Evolutionary conservation across 2,888 invertebrate species (phyloP), one percentile per base, ranked within the genome.

Genomic region (Sthenelais limicola): DNA sequence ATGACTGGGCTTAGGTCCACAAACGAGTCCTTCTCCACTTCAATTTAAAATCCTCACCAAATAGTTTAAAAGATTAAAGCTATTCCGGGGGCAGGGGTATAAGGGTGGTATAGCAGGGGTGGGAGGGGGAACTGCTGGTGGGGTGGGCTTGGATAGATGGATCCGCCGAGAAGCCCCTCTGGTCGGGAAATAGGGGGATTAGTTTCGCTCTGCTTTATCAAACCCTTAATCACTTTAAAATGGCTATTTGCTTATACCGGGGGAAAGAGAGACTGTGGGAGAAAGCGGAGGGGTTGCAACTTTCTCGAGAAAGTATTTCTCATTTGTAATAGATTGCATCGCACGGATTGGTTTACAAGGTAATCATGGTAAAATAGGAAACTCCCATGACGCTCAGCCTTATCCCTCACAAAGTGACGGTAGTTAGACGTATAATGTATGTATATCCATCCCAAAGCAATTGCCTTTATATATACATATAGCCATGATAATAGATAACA

Each of bases 21-120:
- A 56, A 56, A 56, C 56, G 56, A 56, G 56, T 26, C 26, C 38
- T 24, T 62, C 35, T 62, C 38, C 35, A 62, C 21, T 35, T 62
- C 62, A 62, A 62, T 62, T 62, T 62, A 62, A 62, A 62, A 62
- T 62, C 62, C 62, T 12, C 15, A 24, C 21, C 35, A 62, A 58
- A 35, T 62, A 24, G 38, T 62, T 38, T 35, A 35, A 35, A 62
- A 43, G 62, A 62, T 62, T 62, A 62, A 62, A 62, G 35, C n/a
- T 24, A 1, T 5, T 21, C 26, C 15, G n/a, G n/a, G n/a, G n/a
- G n/a, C n/a, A n/a, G n/a, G n/a, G n/a, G n/a, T n/a, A n/a, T n/a
- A n/a, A n/a, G n/a, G n/a, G n/a, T n/a, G n/a, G n/a, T n/a, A n/a
- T 32, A 5, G 32, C 56, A 3, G 56, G 56, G 56, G n/a, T 9